These are phyloP conservation scores for Oryzias dopingdopingensis DNA, from an alignment of 2,797 vertebrate genomes.

Conservation along the genomic window DNA sequence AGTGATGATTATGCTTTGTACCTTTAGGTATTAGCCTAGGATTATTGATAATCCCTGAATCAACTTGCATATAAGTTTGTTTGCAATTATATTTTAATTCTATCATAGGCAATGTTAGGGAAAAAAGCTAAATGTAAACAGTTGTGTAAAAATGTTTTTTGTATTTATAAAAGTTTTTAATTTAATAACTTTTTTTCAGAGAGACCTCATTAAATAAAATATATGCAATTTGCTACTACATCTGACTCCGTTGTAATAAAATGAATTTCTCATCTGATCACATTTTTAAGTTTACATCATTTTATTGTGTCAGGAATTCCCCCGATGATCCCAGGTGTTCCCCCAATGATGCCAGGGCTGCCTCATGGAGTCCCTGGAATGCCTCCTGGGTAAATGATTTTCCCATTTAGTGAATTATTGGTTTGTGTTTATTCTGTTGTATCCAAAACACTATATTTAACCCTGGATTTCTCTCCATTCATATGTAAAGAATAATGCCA, in stretches of 20 bases:
- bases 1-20: no score
- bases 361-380: conserved; percentile 90
- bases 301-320: conserved; percentile 82
- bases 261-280: not conserved
- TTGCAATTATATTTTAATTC: no score
- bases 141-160: no score
- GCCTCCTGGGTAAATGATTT: conserved; percentile 84
- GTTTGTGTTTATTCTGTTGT: not conserved
- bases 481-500: conserved; percentile 71
- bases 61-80: no score
- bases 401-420: not conserved
- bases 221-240: not conserved
- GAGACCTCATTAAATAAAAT: no score
- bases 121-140: no score
- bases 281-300: not conserved
- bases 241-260: not conserved
- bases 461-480: not conserved
- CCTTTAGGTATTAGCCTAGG: no score
- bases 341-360: conserved; percentile 91
- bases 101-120: no score
- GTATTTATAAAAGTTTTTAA: no score
- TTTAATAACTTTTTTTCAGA: no score
- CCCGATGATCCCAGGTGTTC: conserved; percentile 89
- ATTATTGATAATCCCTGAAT: no score
- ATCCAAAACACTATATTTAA: not conserved